Evolutionary conservation across 2,888 invertebrate species (phyloP).

Genomic region (Blastobasis adustella): DNA sequence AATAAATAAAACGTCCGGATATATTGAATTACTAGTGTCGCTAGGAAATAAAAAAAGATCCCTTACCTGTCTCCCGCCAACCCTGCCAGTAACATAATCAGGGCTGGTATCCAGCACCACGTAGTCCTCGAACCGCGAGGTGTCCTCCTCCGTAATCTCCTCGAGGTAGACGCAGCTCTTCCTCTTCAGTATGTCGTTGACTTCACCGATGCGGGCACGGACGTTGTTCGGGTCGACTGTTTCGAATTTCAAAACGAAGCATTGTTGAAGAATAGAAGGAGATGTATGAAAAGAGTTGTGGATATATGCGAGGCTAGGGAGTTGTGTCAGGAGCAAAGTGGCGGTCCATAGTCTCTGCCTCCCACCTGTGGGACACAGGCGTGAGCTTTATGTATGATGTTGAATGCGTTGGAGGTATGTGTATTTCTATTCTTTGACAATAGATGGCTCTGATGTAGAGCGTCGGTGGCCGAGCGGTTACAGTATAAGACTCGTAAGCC

Average conservation of each 20-base stretch:
- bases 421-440: background rate
- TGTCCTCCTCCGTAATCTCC: conserved; percentile 35
- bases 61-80: conserved; percentile 53
- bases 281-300: too few relatives aligned
- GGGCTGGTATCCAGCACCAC: conserved; percentile 46
- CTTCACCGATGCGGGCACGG: conserved; percentile 33
- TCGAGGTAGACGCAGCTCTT: conserved; percentile 43
- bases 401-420: background rate
- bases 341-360: too few relatives aligned
- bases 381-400: too few relatives aligned
- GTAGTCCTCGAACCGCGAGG: conserved; percentile 32
- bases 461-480: too few relatives aligned
- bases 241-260: too few relatives aligned
- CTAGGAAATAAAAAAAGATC: too few relatives aligned
- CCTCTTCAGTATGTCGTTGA: conserved; percentile 35
- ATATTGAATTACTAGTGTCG: too few relatives aligned
- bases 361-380: too few relatives aligned
- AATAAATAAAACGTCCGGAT: too few relatives aligned
- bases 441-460: background rate
- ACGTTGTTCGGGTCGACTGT: conserved; percentile 41
- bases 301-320: too few relatives aligned
- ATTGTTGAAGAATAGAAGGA: background rate
- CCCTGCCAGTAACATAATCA: conserved; percentile 56
- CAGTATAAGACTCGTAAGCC: too few relatives aligned
- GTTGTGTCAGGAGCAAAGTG: too few relatives aligned